Evolutionary conservation across 2,797 vertebrate genomes (phyloP).

Genomic region (Pteropus rufus): DNA sequence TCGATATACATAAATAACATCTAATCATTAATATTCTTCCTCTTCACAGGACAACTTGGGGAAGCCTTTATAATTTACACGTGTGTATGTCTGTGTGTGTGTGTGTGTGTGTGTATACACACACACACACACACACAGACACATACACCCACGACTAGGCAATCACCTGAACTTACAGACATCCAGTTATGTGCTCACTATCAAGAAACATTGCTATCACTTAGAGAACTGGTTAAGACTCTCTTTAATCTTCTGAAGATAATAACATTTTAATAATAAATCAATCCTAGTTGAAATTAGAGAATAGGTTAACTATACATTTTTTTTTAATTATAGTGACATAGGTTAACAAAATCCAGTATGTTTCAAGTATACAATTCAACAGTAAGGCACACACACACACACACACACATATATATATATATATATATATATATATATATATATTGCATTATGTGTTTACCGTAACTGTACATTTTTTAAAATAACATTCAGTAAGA

Average conservation of each 20-base stretch:
- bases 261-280: background rate
- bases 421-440: too few species aligned
- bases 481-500: background rate
- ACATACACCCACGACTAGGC: too few species aligned
- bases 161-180: background rate
- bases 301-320: background rate
- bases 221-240: background rate
- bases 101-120: too few species aligned
- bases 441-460: too few species aligned
- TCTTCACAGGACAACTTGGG: background rate
- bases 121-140: rapidly evolving
- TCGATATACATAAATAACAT: background rate
- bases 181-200: background rate
- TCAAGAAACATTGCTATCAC: background rate
- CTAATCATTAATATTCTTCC: background rate
- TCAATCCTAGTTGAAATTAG: background rate
- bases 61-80: background rate
- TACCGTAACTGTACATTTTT: background rate
- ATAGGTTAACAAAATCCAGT: too few species aligned
- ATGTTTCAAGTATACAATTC: too few species aligned
- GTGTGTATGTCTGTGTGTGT: background rate
- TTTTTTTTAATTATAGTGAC: background rate
- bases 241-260: background rate
- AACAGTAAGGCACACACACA: too few species aligned
- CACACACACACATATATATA: too few species aligned